These are phyloP conservation scores for Bilobella aurantiaca DNA, from an alignment of 1,140 invertebrate genomes.

Conservation along the genomic window DNA sequence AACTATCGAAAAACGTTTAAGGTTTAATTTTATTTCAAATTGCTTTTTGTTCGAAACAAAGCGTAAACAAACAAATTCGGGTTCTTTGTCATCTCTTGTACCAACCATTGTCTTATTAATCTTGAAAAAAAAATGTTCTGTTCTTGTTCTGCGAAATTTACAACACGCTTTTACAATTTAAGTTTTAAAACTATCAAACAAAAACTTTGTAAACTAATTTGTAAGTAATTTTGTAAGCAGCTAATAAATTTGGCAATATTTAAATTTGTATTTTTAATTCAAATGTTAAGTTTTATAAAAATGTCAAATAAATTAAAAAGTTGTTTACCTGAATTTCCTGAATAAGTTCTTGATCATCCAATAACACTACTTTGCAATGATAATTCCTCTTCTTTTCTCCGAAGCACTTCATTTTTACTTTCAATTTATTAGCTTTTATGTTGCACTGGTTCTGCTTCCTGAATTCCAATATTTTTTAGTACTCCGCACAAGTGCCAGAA, in stretches of 20 bases:
- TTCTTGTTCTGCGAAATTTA: no score
- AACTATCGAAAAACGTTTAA: no score
- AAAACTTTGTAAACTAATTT: neutral
- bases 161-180: neutral
- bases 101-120: no score
- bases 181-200: neutral
- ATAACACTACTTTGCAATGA: slow-evolving; percentile 47
- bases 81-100: no score
- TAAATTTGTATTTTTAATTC: neutral
- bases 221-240: neutral
- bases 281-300: neutral
- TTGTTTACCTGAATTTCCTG: slow-evolving; percentile 45
- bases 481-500: no score
- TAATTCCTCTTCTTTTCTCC: slow-evolving; percentile 39
- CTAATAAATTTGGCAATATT: neutral
- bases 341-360: slow-evolving; percentile 48
- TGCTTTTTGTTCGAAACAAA: no score
- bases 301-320: neutral
- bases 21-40: no score
- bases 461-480: no score
- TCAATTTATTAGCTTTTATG: neutral
- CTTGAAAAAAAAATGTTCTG: no score
- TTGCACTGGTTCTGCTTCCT: no score
- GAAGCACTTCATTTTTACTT: slow-evolving; percentile 41
- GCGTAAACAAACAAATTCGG: no score